Evolutionary conservation across 2,797 vertebrate species (phyloP), one percentile per base, ranked within the genome.

Genomic region (Sebastes vulpes): DNA sequence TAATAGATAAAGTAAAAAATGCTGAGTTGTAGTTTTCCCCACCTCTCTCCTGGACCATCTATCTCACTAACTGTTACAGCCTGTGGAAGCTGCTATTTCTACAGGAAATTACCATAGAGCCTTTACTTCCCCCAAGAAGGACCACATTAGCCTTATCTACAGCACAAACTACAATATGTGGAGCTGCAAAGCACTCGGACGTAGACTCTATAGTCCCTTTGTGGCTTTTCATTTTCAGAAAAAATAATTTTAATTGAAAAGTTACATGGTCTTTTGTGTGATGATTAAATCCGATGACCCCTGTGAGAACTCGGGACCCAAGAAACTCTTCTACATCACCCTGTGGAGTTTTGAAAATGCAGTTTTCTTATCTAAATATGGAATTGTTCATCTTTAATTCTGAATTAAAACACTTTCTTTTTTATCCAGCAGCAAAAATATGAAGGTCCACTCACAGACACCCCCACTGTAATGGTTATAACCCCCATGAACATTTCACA

Each of bases 1-100:
- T 94, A 91, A 95, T 94, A 95, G 92, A 94, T 94, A 94, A 94
- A 93, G 92, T 91, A 78, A 84, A 91, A 94, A 93, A 82, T 83
- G 94, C 94, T 94, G 94, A 94, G 81, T 90, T 84, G 84, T 90
- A 68, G 72, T 89, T 95, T 91, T 86, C 46, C 63, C 88, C 35
- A 75, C 78, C 86, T 90, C 88, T 88, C 84, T 79, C 57, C 75
- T 64, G 83, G 85, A 90, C 90, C 85, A 94, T 95, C 92, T 92
- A 93, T 95, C 93, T 93, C 87, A 85, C 91, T 94, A 94, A 94
- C 89, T 65, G 92, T 84, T 84, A 3, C 83, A 53, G 83, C 72
- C 78, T 20, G 59, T 87, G 85, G 91, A 91, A 92, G 92, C 92
- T 89, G 87, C 83, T 88, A 85, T 90, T 94, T 91, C 91, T 89